phyloP scores from a whole-genome alignment of 1,140 invertebrate genomes.

The Popillia japonica region DNA sequence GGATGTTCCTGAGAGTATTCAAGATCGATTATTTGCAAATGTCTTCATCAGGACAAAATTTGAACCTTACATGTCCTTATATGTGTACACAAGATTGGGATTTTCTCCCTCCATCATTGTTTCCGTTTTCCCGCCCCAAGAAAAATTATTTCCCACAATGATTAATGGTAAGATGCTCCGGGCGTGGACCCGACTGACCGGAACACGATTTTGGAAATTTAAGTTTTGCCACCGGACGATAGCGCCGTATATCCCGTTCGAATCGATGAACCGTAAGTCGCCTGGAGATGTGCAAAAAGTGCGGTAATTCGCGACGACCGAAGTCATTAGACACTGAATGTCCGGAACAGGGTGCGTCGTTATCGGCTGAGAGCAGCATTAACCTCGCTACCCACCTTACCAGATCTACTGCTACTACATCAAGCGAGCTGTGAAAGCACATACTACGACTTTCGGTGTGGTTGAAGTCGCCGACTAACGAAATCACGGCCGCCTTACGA shows the following conservation, averaged over 20 bases:
- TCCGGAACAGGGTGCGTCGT: slow-evolving; percentile 30
- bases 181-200: not conserved
- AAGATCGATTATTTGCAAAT: no score
- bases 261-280: not conserved
- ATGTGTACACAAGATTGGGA: no score
- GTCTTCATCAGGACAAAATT: no score
- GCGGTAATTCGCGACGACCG: slow-evolving; percentile 36
- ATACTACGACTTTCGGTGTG: not conserved
- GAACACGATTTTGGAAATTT: not conserved
- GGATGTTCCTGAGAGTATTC: not conserved
- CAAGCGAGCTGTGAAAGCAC: not conserved
- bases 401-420: not conserved
- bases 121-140: not conserved
- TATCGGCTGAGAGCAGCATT: slow-evolving; percentile 42
- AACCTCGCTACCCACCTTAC: slow-evolving; percentile 35
- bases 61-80: no score
- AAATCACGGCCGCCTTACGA: not conserved
- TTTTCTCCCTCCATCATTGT: no score
- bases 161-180: slow-evolving; percentile 1
- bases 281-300: slow-evolving; percentile 25
- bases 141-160: not conserved
- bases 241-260: not conserved
- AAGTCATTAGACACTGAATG: slow-evolving; percentile 42
- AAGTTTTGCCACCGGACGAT: not conserved
- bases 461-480: not conserved